Percentiles rank a stretch among this genome's conserved stretches.
Evolutionary conservation across 2,113 vertebrate genomes (phyloP).

Genomic region (Rhinopomastus cyanomelas): DNA sequence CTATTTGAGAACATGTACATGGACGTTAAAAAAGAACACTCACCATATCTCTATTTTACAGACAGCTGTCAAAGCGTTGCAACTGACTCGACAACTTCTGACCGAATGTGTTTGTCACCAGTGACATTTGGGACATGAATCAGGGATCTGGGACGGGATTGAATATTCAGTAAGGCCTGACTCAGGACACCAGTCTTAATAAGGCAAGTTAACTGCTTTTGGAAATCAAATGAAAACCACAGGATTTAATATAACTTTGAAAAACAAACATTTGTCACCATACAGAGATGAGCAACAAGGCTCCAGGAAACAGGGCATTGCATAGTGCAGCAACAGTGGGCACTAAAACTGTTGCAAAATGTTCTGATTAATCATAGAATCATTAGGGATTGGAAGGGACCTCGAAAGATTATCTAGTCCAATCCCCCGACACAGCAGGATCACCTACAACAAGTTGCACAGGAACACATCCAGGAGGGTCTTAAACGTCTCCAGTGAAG

Average conservation of each 20-base stretch:
- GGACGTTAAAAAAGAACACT: too few species aligned
- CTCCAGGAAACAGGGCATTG: not conserved
- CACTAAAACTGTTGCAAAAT: not conserved
- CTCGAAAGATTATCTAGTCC: too few species aligned
- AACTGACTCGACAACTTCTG: not conserved
- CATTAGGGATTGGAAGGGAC: too few species aligned
- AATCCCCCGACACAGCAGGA: too few species aligned
- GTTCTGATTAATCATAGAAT: not conserved
- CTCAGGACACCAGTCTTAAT: not conserved
- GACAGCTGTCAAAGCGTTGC: not conserved
- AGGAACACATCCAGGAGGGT: too few species aligned
- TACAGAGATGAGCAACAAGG: not conserved
- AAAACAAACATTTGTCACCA: not conserved
- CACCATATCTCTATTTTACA: too few species aligned
- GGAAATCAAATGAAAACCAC: not conserved
- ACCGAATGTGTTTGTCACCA: not conserved
- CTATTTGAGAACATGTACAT: not conserved
- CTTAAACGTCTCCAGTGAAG: too few species aligned
- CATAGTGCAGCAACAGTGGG: not conserved
- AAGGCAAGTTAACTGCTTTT: not conserved
- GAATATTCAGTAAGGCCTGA: not conserved
- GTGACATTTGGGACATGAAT: not conserved
- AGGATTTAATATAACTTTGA: not conserved
- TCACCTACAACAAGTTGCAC: too few species aligned
- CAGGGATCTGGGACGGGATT: not conserved